These are phyloP conservation scores for Dermochelys coriacea DNA, from an alignment of 2,797 vertebrate genomes.

Conservation along the genomic window DNA sequence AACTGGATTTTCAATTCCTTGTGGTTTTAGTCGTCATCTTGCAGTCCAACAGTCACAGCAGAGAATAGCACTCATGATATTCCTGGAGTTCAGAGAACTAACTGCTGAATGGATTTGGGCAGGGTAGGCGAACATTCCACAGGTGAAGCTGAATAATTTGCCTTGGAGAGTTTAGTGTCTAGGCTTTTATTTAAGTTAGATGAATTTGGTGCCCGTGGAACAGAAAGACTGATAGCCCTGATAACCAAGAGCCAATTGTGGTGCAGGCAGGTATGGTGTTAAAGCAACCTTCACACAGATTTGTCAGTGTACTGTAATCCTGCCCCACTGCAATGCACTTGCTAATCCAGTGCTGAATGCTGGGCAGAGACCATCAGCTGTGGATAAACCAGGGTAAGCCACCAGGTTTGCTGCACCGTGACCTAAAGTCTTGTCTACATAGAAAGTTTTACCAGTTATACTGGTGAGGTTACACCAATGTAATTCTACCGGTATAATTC, in stretches of 20 bases:
- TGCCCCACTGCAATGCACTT: background rate
- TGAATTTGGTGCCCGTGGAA: background rate
- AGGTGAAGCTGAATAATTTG: background rate
- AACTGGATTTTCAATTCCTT: background rate
- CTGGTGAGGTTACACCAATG: background rate
- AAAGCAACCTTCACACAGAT: background rate
- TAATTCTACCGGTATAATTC: background rate
- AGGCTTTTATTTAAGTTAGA: background rate
- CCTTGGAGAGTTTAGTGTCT: background rate
- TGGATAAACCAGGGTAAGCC: background rate
- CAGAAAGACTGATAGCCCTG: slow-evolving; percentile 14
- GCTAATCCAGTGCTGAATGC: background rate
- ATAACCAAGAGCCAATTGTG: background rate
- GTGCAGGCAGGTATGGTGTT: fast-evolving
- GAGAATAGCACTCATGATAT: background rate
- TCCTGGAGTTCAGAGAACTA: background rate
- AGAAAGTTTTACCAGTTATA: background rate
- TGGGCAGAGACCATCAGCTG: background rate
- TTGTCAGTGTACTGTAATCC: background rate
- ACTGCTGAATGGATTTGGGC: background rate
- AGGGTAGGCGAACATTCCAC: background rate
- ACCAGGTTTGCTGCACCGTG: background rate
- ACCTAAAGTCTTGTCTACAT: background rate
- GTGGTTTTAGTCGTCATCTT: background rate
- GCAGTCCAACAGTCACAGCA: background rate